phyloP scores from a whole-genome alignment of 2,113 vertebrate species.

The Osmerus eperlanus region DNA sequence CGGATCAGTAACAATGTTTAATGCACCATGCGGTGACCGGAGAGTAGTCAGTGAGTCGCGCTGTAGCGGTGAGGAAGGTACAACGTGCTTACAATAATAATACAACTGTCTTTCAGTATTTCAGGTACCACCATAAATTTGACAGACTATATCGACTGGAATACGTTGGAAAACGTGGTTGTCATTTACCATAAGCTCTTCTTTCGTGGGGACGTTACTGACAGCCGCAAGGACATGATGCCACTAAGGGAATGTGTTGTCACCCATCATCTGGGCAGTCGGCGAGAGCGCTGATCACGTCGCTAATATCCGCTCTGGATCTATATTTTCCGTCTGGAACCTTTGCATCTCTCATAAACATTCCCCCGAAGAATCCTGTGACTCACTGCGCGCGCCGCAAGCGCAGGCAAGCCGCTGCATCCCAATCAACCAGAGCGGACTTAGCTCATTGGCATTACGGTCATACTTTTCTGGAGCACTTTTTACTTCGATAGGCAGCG shows the following conservation, averaged over 20 bases:
- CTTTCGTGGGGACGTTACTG: constrained; percentile 2
- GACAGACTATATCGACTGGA: not conserved
- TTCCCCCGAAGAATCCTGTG: constrained; percentile 60
- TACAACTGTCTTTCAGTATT: not conserved
- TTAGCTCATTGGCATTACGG: constrained; percentile 74
- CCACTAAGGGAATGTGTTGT: constrained; percentile 50
- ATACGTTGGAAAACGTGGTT: constrained; percentile 24
- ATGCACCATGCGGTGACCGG: constrained; percentile 93
- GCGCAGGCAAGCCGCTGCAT: constrained; percentile 69
- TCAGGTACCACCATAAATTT: not conserved
- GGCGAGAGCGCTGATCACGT: constrained; percentile 24
- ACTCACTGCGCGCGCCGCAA: constrained; percentile 64
- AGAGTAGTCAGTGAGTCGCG: constrained; percentile 83
- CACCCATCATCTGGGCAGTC: constrained; percentile 49
- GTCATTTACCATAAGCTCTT: constrained; percentile 45
- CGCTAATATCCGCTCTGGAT: constrained; percentile 58
- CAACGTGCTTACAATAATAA: constrained; percentile 55
- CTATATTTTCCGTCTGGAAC: constrained; percentile 55
- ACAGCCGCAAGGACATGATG: constrained; percentile 67
- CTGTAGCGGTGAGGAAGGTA: constrained; percentile 42
- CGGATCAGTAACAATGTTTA: constrained; percentile 93
- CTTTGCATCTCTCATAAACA: constrained; percentile 44
- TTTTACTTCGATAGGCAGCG: constrained; percentile 54
- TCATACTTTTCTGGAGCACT: constrained; percentile 76
- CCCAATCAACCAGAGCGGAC: constrained; percentile 70